A percentile compares a stretch with the other conserved stretches of the same genome.
Conservation (phyloP, 2,113 vertebrate genomes). For the Chloropsis cyanopogon region DNA sequence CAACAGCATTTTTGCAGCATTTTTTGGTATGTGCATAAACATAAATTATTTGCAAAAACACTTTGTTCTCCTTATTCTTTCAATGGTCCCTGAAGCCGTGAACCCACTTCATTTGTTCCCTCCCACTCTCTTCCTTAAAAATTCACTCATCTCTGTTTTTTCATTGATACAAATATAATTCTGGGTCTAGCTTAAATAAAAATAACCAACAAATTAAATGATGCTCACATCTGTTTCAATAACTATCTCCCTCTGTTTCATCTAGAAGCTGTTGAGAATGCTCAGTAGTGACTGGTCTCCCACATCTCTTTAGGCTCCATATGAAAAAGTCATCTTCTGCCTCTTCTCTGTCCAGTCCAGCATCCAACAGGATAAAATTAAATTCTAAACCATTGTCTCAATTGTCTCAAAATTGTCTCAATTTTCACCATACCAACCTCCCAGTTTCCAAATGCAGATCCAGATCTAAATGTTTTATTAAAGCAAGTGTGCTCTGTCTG, state of each 20-base stretch:
- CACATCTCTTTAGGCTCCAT: background rate
- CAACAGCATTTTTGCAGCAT: background rate
- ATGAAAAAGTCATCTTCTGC: background rate
- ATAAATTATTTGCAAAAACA: background rate
- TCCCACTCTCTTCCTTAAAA: background rate
- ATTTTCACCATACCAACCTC: background rate
- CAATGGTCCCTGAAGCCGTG: background rate
- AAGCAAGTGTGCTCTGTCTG: background rate
- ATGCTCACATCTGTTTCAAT: background rate
- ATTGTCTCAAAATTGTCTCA: background rate
- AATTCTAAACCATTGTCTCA: background rate
- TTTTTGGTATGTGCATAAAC: background rate
- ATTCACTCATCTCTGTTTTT: background rate
- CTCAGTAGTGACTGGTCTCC: background rate
- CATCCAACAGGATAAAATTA: background rate
- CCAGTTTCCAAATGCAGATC: background rate
- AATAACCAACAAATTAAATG: background rate
- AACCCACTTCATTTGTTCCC: background rate
- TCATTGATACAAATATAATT: background rate
- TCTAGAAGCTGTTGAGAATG: background rate
- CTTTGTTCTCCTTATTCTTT: background rate
- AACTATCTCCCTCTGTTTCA: background rate
- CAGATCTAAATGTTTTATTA: background rate
- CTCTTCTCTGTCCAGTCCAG: background rate
- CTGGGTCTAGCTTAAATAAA: background rate